Evolutionary conservation across 2,797 vertebrate species (phyloP).

Genomic region (Argya squamiceps): DNA sequence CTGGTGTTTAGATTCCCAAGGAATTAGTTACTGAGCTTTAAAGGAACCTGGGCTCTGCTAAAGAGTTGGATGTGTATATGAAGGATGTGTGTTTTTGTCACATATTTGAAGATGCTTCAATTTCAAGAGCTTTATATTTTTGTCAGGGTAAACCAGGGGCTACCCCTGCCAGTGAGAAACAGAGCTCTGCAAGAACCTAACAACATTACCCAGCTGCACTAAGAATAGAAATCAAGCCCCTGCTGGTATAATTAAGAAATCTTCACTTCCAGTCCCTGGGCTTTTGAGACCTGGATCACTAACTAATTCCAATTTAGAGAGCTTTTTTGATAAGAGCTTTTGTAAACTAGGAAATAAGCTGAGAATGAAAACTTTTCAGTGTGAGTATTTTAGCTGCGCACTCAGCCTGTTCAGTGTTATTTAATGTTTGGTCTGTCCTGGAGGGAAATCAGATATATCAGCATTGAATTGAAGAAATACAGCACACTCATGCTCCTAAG

Average conservation of each 20-base stretch:
- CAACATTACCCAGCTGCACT: conserved; percentile 56
- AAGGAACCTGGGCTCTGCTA: neutral
- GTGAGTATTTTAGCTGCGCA: neutral
- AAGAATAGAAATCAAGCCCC: conserved; percentile 72
- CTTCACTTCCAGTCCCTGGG: conserved; percentile 71
- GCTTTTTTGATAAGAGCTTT: conserved; percentile 70
- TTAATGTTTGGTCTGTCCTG: conserved; percentile 56
- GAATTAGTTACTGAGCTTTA: neutral
- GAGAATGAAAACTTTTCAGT: conserved; percentile 57
- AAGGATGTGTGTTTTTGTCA: neutral
- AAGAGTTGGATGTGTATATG: accelerated
- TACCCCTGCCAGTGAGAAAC: neutral
- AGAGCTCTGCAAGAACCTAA: conserved; percentile 46
- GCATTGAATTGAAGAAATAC: conserved; percentile 27
- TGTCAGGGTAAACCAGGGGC: neutral
- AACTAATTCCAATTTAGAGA: conserved; percentile 75
- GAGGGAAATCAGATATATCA: conserved; percentile 55
- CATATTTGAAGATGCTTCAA: neutral
- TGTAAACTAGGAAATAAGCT: conserved; percentile 66
- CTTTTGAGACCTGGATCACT: conserved; percentile 72
- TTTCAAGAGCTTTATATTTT: neutral
- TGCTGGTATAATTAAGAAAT: conserved; percentile 77
- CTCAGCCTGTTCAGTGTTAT: conserved; percentile 47
- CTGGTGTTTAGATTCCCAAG: neutral
- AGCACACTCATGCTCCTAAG: neutral